Evolutionary conservation across 2,888 invertebrate genomes (phyloP).

Genomic region (Hedya salicella): DNA sequence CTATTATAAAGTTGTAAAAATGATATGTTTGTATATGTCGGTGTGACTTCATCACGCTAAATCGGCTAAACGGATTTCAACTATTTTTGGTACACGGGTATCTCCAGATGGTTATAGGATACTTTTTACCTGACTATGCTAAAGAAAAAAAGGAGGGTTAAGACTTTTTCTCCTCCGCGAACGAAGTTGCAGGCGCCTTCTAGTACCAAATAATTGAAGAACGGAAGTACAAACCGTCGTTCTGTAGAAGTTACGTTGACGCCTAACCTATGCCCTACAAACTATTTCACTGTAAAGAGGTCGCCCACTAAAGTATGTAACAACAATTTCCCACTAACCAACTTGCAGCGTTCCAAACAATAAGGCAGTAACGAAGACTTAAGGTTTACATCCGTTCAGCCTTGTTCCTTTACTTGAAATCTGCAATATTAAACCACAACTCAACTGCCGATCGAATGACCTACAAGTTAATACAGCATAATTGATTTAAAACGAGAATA

Average conservation of each 20-base stretch:
- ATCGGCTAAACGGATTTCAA: no score
- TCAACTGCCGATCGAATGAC: conserved; percentile 35
- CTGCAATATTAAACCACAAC: conserved; percentile 19
- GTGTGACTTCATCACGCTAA: no score
- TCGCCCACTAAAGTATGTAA: conserved; percentile 33
- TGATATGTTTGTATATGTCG: no score
- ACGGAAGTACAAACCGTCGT: no score
- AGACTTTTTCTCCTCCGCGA: no score
- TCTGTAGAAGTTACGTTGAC: neutral
- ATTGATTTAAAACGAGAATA: conserved; percentile 46
- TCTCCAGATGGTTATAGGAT: no score
- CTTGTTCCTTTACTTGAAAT: neutral
- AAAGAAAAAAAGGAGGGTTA: no score
- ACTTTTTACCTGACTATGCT: no score
- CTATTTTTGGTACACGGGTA: no score
- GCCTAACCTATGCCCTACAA: conserved; percentile 7
- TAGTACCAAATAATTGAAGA: no score
- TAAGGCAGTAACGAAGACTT: conserved; percentile 2
- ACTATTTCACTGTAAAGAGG: conserved; percentile 18
- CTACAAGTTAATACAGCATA: conserved; percentile 43
- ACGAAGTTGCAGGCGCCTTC: no score
- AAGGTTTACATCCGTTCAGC: neutral
- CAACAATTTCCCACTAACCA: conserved; percentile 30
- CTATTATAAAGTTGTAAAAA: no score
- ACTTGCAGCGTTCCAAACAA: neutral